Base-by-base conservation (phyloP, 2,797 vertebrate genomes). In the Lindbergichthys nudifrons region DNA sequence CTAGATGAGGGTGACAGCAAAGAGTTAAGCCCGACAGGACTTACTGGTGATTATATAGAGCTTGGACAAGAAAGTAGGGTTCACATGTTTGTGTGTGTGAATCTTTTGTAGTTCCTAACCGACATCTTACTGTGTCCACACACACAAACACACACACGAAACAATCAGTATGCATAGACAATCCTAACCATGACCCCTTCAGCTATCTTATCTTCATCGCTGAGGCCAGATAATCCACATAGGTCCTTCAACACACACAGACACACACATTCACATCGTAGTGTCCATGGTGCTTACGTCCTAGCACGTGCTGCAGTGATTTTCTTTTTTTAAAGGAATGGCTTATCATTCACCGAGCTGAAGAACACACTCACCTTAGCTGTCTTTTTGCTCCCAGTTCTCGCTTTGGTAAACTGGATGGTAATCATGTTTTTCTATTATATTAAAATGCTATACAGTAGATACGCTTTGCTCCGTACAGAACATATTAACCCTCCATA, bases 201-300 rank as follows among this genome's bases (percentile, higher is more conserved):
- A 70, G 76, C 74, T 84, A 91, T 93, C 91, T 93, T 92, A 94
- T 92, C 91, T 90, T 72, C 72, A 91, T 92, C 84, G 84, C 56
- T 76, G 53, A 46, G 77, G 68, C 72, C 70, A 76, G 83, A 92
- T 90, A 92, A 91, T 89, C 87, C 90, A 78, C 79, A 83, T 52
- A 41, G 76, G 79, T 87, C 83, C 82, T 86, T 88, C 70, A 87
- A 81, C 58, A 86, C 46, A 72, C 72, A 73, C 68, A 80, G 56
- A 54, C 52, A 51, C 80, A 51, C 36, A 43, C 23, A 65, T 23
- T 23, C 62, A 19, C 14, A 58, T 23, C 68, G 36, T 32, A n/a
- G 59, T 46, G 59, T 59, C 12, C 30, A 52, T 26, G 41, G 13
- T 69, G 67, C 53, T 48, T 42, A 39, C 0, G 43, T 70, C 47